phyloP scores from a whole-genome alignment of 2,113 vertebrate species.

The Gallinago undulata region DNA sequence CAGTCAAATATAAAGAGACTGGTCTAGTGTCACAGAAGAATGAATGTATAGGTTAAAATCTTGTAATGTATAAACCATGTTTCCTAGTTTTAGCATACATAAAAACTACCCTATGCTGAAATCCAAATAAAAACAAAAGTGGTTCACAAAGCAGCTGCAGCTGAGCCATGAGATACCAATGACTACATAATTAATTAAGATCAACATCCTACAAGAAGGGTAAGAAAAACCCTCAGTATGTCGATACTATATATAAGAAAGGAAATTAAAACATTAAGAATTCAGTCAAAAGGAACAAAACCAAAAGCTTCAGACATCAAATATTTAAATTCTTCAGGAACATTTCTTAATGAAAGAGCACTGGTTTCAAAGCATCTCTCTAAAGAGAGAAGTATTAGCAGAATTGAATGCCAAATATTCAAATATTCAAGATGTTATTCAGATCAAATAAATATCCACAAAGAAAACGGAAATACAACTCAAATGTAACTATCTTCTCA shows the following conservation, averaged over 20 bases:
- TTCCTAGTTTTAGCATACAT: neutral
- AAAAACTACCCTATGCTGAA: neutral
- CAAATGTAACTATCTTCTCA: neutral
- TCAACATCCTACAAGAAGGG: neutral
- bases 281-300: neutral
- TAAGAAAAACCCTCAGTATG: neutral
- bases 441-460: slow-evolving; percentile 4
- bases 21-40: neutral
- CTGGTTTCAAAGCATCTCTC: neutral
- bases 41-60: neutral
- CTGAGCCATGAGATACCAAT: neutral
- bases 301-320: neutral
- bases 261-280: neutral
- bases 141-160: neutral
- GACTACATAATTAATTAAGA: neutral
- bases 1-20: neutral
- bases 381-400: neutral
- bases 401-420: neutral
- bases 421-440: slow-evolving; percentile 4
- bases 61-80: neutral
- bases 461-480: neutral
- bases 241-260: neutral
- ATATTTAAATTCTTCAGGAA: neutral
- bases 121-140: neutral
- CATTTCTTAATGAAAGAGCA: neutral